phyloP scores from a whole-genome alignment of 1,140 invertebrate species.

The Lethrus apterus region DNA sequence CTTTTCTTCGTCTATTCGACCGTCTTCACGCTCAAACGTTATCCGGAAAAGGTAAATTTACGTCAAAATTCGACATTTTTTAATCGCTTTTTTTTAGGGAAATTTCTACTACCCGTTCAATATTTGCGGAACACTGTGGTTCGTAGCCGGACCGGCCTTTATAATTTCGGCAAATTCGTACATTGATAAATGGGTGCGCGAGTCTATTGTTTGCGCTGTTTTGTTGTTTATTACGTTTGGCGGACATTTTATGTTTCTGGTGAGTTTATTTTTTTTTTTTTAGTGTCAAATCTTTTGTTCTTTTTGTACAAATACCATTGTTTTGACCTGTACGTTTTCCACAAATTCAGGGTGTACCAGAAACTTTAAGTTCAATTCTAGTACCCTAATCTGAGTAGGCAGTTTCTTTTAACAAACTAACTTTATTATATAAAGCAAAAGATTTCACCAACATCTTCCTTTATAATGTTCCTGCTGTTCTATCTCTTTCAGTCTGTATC shows the following conservation, averaged over 20 bases:
- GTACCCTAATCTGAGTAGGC: no score
- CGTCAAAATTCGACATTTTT: background rate
- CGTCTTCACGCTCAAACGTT: constrained; percentile 75
- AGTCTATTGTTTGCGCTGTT: constrained; percentile 77
- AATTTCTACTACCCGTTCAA: constrained; percentile 68
- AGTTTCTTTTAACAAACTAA: no score
- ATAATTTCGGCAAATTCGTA: constrained; percentile 75
- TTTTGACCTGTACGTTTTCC: no score
- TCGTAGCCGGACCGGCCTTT: constrained; percentile 69
- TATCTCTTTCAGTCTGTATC: no score
- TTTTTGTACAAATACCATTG: no score
- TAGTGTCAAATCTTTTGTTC: background rate
- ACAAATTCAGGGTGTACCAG: background rate
- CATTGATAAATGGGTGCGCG: constrained; percentile 84
- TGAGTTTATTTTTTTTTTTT: constrained; percentile 28
- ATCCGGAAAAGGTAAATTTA: constrained; percentile 62
- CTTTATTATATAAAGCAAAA: no score
- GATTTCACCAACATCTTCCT: no score
- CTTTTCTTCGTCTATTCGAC: constrained; percentile 74
- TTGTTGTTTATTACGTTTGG: constrained; percentile 65
- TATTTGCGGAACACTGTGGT: constrained; percentile 73
- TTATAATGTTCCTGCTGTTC: no score
- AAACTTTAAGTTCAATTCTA: no score
- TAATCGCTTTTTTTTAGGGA: constrained; percentile 48
- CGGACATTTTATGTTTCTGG: constrained; percentile 76